These are phyloP conservation scores for Adrianichthys oophorus DNA, from an alignment of 2,797 vertebrate genomes.

Conservation along the genomic window DNA sequence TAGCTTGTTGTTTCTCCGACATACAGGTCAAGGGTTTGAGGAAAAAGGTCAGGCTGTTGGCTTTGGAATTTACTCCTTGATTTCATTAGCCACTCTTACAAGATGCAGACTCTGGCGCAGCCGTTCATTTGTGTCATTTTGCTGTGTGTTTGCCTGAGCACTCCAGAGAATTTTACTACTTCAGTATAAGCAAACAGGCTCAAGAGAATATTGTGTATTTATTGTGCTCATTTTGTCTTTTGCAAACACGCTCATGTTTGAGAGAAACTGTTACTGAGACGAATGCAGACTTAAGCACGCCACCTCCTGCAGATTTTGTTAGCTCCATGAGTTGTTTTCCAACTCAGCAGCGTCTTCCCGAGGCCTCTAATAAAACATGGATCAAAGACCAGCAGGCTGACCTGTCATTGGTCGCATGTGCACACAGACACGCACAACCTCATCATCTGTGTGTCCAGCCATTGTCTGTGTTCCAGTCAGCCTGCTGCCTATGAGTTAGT, in stretches of 20 bases:
- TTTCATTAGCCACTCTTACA: constrained; percentile 38
- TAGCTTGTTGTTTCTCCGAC: constrained; percentile 49
- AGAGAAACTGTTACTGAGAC: constrained; percentile 12
- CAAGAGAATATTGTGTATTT: constrained; percentile 24
- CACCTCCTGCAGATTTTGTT: constrained; percentile 59
- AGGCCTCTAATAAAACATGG: constrained; percentile 75
- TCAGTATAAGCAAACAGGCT: constrained; percentile 32
- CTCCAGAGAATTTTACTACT: constrained; percentile 18
- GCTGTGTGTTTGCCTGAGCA: constrained; percentile 11
- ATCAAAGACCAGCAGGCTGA: constrained; percentile 67
- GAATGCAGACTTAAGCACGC: constrained; percentile 23
- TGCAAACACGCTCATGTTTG: constrained; percentile 7
- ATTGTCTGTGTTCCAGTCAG: constrained; percentile 12
- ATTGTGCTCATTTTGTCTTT: constrained; percentile 20
- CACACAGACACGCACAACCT: constrained; percentile 34
- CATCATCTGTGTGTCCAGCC: constrained; percentile 28
- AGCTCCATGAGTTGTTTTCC: constrained; percentile 69
- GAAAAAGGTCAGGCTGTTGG: constrained; percentile 27
- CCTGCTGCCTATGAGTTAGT: constrained; percentile 34
- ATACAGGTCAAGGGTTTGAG: constrained; percentile 37
- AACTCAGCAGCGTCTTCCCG: constrained; percentile 71
- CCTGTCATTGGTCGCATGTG: constrained; percentile 53
- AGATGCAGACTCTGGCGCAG: constrained; percentile 12
- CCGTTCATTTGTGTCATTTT: constrained; percentile 5
- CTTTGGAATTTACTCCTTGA: constrained; percentile 58